A percentile compares a stretch with the other conserved stretches of the same genome.
Conservation (phyloP, 1,140 invertebrate species). For the Euwallacea fornicatus region DNA sequence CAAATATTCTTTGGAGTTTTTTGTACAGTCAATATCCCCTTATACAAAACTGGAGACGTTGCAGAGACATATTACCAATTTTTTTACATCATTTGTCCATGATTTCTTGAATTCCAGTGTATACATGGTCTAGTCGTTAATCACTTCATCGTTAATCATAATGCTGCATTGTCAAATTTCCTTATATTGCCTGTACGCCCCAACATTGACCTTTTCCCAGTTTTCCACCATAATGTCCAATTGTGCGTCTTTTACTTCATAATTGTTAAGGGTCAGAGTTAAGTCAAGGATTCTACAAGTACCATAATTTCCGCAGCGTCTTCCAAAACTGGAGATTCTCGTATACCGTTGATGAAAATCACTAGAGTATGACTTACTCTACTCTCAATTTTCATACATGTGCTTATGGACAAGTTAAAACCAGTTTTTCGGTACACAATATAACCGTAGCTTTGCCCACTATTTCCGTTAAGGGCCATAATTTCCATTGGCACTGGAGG, state of each 20-base stretch:
- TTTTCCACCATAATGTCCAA: constrained; percentile 64
- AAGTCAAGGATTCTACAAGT: constrained; percentile 54
- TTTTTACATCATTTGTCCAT: constrained; percentile 50
- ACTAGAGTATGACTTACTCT: constrained; percentile 59
- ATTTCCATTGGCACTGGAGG: constrained; percentile 58
- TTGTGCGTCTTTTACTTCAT: constrained; percentile 43
- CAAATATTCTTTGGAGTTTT: constrained; percentile 31
- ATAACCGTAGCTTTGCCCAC: constrained; percentile 64
- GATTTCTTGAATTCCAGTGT: constrained; percentile 58
- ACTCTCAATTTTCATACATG: constrained; percentile 53
- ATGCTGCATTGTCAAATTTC: constrained; percentile 36
- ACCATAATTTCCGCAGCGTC: constrained; percentile 52
- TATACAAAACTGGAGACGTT: constrained; percentile 36
- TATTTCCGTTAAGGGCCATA: constrained; percentile 57
- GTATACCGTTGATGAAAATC: constrained; percentile 54
- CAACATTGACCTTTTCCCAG: constrained; percentile 61
- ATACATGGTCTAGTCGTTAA: constrained; percentile 56
- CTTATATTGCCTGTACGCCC: constrained; percentile 51
- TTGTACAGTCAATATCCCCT: constrained; percentile 23
- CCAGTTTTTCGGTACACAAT: constrained; percentile 57
- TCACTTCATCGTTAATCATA: constrained; percentile 19
- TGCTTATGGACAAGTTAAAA: constrained; percentile 40
- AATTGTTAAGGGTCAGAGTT: constrained; percentile 35
- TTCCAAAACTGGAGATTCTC: constrained; percentile 50
- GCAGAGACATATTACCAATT: constrained; percentile 40